phyloP scores from a whole-genome alignment of 1,140 invertebrate species.

The Spodoptera litura region DNA sequence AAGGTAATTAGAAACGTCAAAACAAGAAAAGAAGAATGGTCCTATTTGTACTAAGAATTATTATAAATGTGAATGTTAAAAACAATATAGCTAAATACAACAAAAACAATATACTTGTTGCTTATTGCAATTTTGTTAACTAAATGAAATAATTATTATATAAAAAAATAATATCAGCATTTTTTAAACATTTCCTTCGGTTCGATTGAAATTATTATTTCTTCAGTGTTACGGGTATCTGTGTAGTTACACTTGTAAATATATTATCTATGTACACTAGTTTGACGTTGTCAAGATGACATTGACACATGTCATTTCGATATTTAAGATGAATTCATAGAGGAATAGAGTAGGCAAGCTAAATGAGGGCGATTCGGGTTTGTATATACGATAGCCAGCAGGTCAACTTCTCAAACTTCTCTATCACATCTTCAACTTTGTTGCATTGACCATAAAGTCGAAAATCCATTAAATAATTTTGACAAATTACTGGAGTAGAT shows the following conservation, averaged over 20 bases:
- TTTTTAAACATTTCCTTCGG: conserved; percentile 4
- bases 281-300: neutral
- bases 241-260: conserved; percentile 40
- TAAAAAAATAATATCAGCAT: neutral
- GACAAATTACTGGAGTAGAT: too few species aligned
- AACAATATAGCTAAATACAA: neutral
- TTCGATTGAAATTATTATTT: neutral
- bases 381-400: too few species aligned
- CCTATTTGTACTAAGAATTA: neutral
- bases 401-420: too few species aligned
- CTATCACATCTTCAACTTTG: too few species aligned
- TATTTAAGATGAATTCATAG: conserved; percentile 6
- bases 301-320: conserved; percentile 9
- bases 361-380: too few species aligned
- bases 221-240: conserved; percentile 42
- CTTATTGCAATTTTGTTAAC: too few species aligned
- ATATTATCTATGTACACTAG: conserved; percentile 20
- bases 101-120: too few species aligned
- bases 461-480: too few species aligned
- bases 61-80: neutral
- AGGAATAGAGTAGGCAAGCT: conserved; percentile 17
- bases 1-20: too few species aligned
- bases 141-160: too few species aligned
- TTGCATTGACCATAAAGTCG: too few species aligned
- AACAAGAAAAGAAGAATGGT: too few species aligned